Evolutionary conservation across 2,113 vertebrate species (phyloP), one percentile per base, ranked within the genome.

Genomic region (Aepyceros melampus): DNA sequence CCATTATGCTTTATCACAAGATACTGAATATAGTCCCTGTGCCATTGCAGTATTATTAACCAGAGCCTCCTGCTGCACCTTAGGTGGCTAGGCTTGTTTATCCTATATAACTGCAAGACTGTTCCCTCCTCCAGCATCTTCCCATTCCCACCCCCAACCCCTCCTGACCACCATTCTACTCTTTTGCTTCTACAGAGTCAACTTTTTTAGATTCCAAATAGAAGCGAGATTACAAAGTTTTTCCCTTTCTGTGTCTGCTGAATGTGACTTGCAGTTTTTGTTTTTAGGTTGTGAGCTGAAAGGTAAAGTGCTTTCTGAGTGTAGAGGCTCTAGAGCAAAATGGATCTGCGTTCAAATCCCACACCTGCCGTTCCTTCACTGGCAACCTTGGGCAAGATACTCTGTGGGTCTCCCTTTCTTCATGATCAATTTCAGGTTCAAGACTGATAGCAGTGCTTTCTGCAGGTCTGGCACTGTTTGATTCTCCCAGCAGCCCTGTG

Each of bases 151-250:
- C 0, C 10, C 23, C 16, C 14, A 5, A 0, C 2, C 82, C 14
- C 31, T 9, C 21, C 14, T 9, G n/a, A 58, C 64, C 40, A 49
- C 31, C 4, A 0, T 27, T 16, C 82, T 33, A 14, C 81, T 45
- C 40, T 36, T 36, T 67, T 40, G 91, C 43, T 23, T 60, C 91
- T 29, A 13, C 0, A 5, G 23, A 8, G 7, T 55, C 21, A 14
- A 23, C 15, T 5, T 64, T 25, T 27, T 27, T 17, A 5, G 29
- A 19, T n/a, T 45, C 47, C 74, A 67, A 16, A 9, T 10, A 17
- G 11, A 19, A 25, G 13, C 0, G 15, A 49, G 7, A 78, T 40
- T 1, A 5, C 0, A 1, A 25, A 31, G 6, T 1, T 8, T 62
- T 51, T 79, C 60, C 13, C 45, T 78, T 23, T 43, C 92, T 27